Conservation (phyloP, 2,113 vertebrate genomes). For the Ptychochromis oligacanthus region DNA sequence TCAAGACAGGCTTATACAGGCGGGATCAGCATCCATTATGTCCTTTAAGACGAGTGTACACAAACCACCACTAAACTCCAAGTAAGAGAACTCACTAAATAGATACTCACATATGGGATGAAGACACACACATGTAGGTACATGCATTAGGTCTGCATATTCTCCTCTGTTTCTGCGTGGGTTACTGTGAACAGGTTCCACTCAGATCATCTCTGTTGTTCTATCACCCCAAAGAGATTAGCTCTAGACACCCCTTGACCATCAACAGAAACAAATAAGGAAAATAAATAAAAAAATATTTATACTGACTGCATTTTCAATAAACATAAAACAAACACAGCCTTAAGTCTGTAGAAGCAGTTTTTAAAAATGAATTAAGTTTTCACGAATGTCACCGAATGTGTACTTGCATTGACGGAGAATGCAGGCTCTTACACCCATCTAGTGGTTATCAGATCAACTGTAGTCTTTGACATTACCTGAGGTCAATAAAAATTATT, state of each 20-base stretch:
- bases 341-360: background rate
- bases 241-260: background rate
- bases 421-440: conserved; percentile 56
- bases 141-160: background rate
- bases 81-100: conserved; percentile 32
- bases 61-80: conserved; percentile 26
- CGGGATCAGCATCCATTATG: conserved; percentile 67
- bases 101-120: conserved; percentile 31
- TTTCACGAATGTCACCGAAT: background rate
- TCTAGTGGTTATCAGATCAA: conserved; percentile 53
- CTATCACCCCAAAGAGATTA: background rate
- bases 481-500: background rate
- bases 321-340: background rate
- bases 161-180: background rate
- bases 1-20: conserved; percentile 54
- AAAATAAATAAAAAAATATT: background rate
- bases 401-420: background rate
- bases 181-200: background rate
- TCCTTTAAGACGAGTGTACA: conserved; percentile 64
- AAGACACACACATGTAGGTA: background rate
- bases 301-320: background rate
- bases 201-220: background rate
- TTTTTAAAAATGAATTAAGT: background rate
- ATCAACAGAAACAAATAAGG: background rate
- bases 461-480: background rate